Conservation (phyloP, 2,797 vertebrate genomes). For the Sebastes goodei region DNA sequence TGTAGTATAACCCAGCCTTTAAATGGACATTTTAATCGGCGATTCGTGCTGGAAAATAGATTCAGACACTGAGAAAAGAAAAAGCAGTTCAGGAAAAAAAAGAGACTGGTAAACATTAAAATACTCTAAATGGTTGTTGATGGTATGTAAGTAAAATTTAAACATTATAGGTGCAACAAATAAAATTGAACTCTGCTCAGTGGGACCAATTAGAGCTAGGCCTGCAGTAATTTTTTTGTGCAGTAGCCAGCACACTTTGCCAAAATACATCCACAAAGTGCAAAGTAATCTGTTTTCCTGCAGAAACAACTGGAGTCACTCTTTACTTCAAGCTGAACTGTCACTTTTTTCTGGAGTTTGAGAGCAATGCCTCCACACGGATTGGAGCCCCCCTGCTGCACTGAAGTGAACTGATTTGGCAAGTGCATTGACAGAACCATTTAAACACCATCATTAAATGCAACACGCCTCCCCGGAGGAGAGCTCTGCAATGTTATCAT, state of each 20-base stretch:
- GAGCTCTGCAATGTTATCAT: constrained; percentile 70
- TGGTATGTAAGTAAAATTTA: not conserved
- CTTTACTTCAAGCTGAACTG: constrained; percentile 25
- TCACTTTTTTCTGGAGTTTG: constrained; percentile 37
- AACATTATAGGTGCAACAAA: not conserved
- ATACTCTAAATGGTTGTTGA: not conserved
- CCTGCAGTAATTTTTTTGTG: not conserved
- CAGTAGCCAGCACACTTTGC: constrained; percentile 16
- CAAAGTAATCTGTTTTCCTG: constrained; percentile 37
- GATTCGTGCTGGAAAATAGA: not conserved
- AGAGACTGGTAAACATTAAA: not conserved
- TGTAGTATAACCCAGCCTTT: not conserved
- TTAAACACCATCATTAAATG: constrained; percentile 76
- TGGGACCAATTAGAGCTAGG: constrained; percentile 10
- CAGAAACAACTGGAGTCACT: constrained; percentile 46
- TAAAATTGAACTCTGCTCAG: not conserved
- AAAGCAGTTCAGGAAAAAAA: not conserved
- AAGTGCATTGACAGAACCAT: constrained; percentile 75
- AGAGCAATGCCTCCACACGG: constrained; percentile 38
- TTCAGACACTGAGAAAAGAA: not conserved
- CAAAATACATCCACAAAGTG: constrained; percentile 47
- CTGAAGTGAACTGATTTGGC: constrained; percentile 70
- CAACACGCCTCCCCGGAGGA: constrained; percentile 69
- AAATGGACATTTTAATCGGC: not conserved
- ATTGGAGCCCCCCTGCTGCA: constrained; percentile 12